phyloP scores from a whole-genome alignment of 2,797 vertebrate species.

The Martes flavigula region DNA sequence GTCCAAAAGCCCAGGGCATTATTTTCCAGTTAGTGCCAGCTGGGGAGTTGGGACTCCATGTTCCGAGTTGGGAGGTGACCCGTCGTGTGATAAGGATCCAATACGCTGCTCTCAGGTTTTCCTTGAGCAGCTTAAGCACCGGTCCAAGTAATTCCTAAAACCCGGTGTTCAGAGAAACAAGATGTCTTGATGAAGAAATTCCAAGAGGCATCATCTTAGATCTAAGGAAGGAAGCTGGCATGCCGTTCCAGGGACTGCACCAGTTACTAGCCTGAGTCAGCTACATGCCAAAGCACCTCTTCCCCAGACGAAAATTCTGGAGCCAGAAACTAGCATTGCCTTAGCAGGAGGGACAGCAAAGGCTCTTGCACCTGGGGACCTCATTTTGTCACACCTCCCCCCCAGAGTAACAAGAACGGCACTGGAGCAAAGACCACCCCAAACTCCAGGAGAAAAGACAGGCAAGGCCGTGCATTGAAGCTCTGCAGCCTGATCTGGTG shows the following conservation, averaged over 20 bases:
- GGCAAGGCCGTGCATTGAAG: not conserved
- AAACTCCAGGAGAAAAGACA: not conserved
- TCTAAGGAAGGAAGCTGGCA: not conserved
- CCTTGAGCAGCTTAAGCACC: not conserved
- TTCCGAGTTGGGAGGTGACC: not conserved
- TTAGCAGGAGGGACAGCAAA: conserved; percentile 43
- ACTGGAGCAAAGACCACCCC: not conserved
- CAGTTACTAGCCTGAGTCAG: not conserved
- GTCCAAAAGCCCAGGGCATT: conserved; percentile 48
- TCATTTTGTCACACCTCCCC: not conserved
- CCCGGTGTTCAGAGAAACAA: not conserved
- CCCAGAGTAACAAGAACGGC: not conserved
- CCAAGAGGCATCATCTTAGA: not conserved
- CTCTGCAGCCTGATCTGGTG: not conserved
- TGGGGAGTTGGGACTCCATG: not conserved
- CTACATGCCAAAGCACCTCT: conserved; percentile 46
- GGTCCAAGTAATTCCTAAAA: not conserved
- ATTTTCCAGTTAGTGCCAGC: conserved; percentile 13
- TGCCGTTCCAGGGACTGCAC: not conserved
- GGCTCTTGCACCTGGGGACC: conserved; percentile 24
- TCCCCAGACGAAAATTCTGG: not conserved
- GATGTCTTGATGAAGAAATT: conserved; percentile 22
- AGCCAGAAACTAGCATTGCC: conserved; percentile 47
- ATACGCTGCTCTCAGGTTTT: not conserved
- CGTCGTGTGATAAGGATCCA: not conserved